Evolutionary conservation across 2,888 invertebrate species (phyloP).

Genomic region (Ophion ventricosus): DNA sequence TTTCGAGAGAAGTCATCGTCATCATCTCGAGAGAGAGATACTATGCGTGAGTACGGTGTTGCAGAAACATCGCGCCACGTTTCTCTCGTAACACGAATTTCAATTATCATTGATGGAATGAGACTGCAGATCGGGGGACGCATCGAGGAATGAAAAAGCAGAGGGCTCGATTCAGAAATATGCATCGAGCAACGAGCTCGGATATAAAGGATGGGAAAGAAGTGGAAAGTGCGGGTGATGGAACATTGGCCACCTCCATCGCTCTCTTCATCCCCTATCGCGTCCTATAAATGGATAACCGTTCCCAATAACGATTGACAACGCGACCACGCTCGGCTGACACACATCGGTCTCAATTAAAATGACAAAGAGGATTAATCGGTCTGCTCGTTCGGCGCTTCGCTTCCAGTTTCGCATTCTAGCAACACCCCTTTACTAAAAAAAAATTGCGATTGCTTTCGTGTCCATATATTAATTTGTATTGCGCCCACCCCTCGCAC

Average conservation of each 20-base stretch:
- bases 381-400: conserved; percentile 57
- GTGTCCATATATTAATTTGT: conserved; percentile 21
- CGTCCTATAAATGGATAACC: conserved; percentile 76
- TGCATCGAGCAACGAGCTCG: background rate
- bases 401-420: conserved; percentile 48
- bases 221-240: conserved; percentile 20
- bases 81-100: conserved; percentile 73
- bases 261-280: conserved; percentile 33
- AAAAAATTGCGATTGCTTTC: conserved; percentile 30
- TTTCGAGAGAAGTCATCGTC: conserved; percentile 11
- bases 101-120: conserved; percentile 74
- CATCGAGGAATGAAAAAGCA: conserved; percentile 2
- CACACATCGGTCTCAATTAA: conserved; percentile 73
- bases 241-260: conserved; percentile 43
- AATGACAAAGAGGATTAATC: conserved; percentile 76
- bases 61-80: conserved; percentile 75
- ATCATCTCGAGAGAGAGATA: background rate
- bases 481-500: background rate
- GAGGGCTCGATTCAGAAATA: conserved; percentile 11
- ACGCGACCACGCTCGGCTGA: conserved; percentile 72
- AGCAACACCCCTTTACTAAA: background rate
- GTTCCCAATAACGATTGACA: conserved; percentile 77
- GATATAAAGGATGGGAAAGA: background rate
- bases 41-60: conserved; percentile 68
- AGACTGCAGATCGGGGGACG: conserved; percentile 4